Evolutionary conservation across 2,797 vertebrate species (phyloP), one percentile per base, ranked within the genome.

Genomic region (Numenius phaeopus): DNA sequence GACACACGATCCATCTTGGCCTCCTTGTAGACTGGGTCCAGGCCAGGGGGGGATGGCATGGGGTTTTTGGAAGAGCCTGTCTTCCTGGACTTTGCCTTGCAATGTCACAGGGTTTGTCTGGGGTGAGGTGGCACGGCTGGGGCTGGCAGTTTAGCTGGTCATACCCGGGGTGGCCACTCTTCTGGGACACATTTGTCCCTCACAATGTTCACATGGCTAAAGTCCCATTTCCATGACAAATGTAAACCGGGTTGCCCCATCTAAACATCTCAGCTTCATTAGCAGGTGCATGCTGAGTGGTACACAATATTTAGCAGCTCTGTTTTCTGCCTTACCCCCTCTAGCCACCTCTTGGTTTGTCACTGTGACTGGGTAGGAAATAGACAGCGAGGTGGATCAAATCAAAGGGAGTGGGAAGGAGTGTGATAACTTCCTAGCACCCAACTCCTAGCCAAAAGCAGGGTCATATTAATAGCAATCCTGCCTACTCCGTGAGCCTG

Each of bases 251-350:
- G 54, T 90, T 92, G 72, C 83, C 55, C 78, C 29, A 30, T 95
- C 91, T 93, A 97, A 97, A 97, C 73, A 96, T 83, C 57, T 97
- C 95, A 97, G 72, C 65, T 91, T 97, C 71, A 87, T 97, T 97
- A 97, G 86, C 90, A 94, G 92, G 84, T 95, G 72, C 4, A 7
- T 8, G 67, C 66, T 55, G 77, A 94, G 46, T 95, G 95, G 75
- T 90, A 93, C 39, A 21, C 40, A 83, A 62, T 9, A 39, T 78
- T 16, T 39, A 85, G 75, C 37, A 73, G 20, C 82, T 93, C 84
- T 50, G 46, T 77, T 80, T 94, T 94, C 73, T 91, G 65, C 58
- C 55, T 94, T 93, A 40, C 52, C 72, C 58, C 32, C 39, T 91
- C n/a, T 65, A 67, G 9, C 29, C 58, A 86, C 47, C 69, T 66